These are phyloP conservation scores for Ormyrus labotus DNA, from an alignment of 2,888 invertebrate genomes.

Conservation along the genomic window DNA sequence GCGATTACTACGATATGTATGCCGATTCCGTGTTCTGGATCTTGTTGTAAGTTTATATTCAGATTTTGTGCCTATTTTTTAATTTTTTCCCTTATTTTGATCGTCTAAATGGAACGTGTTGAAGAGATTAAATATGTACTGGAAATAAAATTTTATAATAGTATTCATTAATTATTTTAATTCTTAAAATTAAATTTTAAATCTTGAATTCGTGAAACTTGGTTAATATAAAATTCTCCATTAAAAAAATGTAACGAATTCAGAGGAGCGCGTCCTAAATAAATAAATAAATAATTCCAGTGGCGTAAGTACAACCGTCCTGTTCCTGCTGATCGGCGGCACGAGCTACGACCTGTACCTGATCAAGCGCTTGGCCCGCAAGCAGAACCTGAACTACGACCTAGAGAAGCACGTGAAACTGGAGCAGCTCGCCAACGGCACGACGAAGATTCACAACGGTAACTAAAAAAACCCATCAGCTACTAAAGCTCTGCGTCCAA, in stretches of 20 bases:
- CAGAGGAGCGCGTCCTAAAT: too few species aligned
- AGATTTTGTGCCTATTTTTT: not conserved
- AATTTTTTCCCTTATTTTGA: not conserved
- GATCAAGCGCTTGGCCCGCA: conserved; percentile 61
- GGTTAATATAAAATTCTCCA: too few species aligned
- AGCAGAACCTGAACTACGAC: conserved; percentile 67
- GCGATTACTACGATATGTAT: conserved; percentile 81
- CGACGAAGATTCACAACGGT: conserved; percentile 68
- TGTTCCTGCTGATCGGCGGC: conserved; percentile 80
- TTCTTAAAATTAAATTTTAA: too few species aligned
- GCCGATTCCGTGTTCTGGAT: conserved; percentile 84
- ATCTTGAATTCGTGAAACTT: too few species aligned
- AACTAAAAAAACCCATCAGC: conserved; percentile 38
- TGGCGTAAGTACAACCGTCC: conserved; percentile 77
- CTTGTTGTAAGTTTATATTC: conserved; percentile 79
- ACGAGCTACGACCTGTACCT: conserved; percentile 84
- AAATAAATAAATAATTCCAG: conserved; percentile 72
- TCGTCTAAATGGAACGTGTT: too few species aligned
- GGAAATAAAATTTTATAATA: too few species aligned
- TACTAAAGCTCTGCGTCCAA: too few species aligned
- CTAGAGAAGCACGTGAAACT: conserved; percentile 72
- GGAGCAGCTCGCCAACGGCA: conserved; percentile 65
- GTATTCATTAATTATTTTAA: too few species aligned
- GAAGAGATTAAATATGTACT: too few species aligned
- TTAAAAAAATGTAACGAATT: too few species aligned